These are phyloP conservation scores for Oscheius sp. DNA, from an alignment of 2,888 invertebrate genomes.

Conservation along the genomic window DNA sequence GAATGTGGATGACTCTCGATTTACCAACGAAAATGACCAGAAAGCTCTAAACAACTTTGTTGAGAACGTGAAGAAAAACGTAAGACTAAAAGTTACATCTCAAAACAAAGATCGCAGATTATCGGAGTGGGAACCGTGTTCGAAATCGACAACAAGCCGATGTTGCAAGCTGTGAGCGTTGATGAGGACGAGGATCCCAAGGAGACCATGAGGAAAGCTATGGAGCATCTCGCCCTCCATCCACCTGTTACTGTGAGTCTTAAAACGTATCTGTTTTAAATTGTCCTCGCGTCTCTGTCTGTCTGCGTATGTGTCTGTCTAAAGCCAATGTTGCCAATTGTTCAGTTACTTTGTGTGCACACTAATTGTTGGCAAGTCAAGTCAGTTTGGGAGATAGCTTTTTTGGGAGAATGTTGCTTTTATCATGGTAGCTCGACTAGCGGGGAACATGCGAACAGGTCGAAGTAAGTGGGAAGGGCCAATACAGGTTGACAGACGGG, in stretches of 20 bases:
- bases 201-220: constrained; percentile 27
- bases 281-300: too few relatives aligned
- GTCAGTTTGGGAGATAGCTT: too few relatives aligned
- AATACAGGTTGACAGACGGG: too few relatives aligned
- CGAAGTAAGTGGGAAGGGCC: too few relatives aligned
- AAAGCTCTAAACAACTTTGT: constrained; percentile 65
- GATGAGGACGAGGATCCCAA: constrained; percentile 23
- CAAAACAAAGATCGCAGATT: constrained; percentile 38
- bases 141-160: constrained; percentile 45
- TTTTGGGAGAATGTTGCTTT: too few relatives aligned
- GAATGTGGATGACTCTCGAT: constrained; percentile 61
- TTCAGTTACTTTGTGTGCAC: too few relatives aligned
- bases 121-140: constrained; percentile 67
- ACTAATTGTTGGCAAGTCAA: too few relatives aligned
- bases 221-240: constrained; percentile 16
- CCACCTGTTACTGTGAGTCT: constrained; percentile 14
- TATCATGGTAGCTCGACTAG: too few relatives aligned
- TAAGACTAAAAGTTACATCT: constrained; percentile 29
- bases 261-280: neutral
- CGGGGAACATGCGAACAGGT: too few relatives aligned
- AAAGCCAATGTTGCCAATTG: too few relatives aligned
- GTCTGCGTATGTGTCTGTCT: too few relatives aligned
- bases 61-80: constrained; percentile 60
- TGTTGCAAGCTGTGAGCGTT: constrained; percentile 23
- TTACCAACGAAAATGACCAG: constrained; percentile 59